These are phyloP conservation scores for Liasis olivaceus DNA, from an alignment of 2,797 vertebrate genomes.

Conservation along the genomic window DNA sequence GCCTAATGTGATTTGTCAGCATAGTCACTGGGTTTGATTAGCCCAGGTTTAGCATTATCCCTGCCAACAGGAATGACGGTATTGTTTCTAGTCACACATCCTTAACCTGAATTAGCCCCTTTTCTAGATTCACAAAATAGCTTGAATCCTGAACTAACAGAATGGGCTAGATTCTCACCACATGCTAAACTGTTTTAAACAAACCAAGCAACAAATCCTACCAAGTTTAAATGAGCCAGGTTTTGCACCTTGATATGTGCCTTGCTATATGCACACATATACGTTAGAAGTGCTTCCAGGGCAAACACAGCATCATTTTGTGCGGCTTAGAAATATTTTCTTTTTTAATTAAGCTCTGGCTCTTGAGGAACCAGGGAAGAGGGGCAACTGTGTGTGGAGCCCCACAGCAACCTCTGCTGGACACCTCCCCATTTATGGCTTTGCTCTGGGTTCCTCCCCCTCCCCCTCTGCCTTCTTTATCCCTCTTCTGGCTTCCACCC, in stretches of 20 bases:
- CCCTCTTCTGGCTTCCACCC: constrained; percentile 17
- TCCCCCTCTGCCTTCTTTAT: not conserved
- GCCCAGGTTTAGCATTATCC: too few relatives aligned
- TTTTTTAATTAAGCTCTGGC: constrained; percentile 36
- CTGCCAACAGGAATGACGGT: too few relatives aligned
- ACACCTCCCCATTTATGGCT: not conserved
- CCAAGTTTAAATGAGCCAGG: not conserved
- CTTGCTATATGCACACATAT: not conserved
- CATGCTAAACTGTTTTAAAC: not conserved
- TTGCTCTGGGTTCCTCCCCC: not conserved
- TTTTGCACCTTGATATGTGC: not conserved
- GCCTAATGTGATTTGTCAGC: too few relatives aligned
- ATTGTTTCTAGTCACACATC: too few relatives aligned
- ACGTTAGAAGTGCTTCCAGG: too few relatives aligned
- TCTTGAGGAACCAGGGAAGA: constrained; percentile 5
- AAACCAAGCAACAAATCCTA: not conserved
- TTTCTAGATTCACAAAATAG: too few relatives aligned
- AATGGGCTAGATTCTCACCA: too few relatives aligned
- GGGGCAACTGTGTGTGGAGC: not conserved
- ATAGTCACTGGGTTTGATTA: too few relatives aligned
- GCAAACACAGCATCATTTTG: not conserved
- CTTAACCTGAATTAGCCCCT: too few relatives aligned
- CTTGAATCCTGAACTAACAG: too few relatives aligned
- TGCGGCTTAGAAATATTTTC: constrained; percentile 21
- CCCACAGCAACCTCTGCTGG: constrained; percentile 4